Percentiles rank a stretch among this genome's conserved stretches.
Evolutionary conservation across 2,888 invertebrate genomes (phyloP).

Genomic region (Phyto melanocephala): DNA sequence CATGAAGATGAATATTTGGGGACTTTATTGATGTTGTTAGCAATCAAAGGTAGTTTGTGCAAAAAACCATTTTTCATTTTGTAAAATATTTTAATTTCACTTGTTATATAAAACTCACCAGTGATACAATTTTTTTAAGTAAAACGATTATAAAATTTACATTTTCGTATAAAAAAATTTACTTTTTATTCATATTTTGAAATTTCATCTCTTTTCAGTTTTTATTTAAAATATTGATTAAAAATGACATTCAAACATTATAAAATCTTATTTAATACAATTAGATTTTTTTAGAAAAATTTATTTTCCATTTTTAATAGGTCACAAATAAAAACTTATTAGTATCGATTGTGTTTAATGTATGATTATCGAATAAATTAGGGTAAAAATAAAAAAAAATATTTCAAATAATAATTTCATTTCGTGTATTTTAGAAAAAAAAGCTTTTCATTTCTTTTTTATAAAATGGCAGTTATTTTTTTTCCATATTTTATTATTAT

Average conservation of each 20-base stretch:
- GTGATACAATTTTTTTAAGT: no score
- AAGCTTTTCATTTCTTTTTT: neutral
- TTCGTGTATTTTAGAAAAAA: neutral
- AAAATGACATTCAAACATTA: conserved; percentile 61
- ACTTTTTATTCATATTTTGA: conserved; percentile 40
- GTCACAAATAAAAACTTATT: no score
- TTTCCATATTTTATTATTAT: conserved; percentile 28
- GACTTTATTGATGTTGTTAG: no score
- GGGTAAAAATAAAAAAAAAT: no score
- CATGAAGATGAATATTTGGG: no score
- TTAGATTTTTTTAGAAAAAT: conserved; percentile 21
- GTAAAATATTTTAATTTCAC: no score
- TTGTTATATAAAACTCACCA: no score
- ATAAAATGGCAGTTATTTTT: conserved; percentile 54
- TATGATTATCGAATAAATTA: neutral
- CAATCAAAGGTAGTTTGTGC: no score
- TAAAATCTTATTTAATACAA: conserved; percentile 58
- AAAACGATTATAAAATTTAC: neutral
- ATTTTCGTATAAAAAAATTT: conserved; percentile 55
- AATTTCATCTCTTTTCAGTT: conserved; percentile 12
- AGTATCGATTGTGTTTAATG: neutral
- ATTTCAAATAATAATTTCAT: no score
- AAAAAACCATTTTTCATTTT: no score
- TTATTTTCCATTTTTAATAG: neutral
- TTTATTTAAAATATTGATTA: conserved; percentile 48